A percentile compares a stretch with the other conserved stretches of the same genome.
Conservation (phyloP, 2,888 invertebrate species). For the Drosophila rellima region DNA sequence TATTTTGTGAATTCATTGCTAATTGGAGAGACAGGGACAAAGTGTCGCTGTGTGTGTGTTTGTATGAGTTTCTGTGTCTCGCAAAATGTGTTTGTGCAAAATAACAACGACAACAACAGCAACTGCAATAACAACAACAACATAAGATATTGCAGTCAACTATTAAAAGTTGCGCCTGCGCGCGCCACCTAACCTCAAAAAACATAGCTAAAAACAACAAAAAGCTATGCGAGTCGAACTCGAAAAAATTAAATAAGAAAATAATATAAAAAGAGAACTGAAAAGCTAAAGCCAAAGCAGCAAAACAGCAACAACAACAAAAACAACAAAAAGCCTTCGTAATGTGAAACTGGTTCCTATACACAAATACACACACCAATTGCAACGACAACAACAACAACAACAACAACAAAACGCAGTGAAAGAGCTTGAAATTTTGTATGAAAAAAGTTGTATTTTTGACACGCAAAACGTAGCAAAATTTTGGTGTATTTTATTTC, state of each 20-base stretch:
- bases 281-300: constrained; percentile 49
- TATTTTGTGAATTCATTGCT: constrained; percentile 68
- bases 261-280: constrained; percentile 46
- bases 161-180: constrained; percentile 71
- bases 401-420: constrained; percentile 67
- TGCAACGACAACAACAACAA: constrained; percentile 53
- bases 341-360: constrained; percentile 78
- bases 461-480: constrained; percentile 62
- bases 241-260: constrained; percentile 35
- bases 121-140: constrained; percentile 30
- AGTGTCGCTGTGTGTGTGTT: too few species aligned
- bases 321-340: constrained; percentile 66
- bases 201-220: constrained; percentile 19
- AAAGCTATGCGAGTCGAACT: constrained; percentile 55
- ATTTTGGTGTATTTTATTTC: constrained; percentile 30
- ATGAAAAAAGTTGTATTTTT: constrained; percentile 42
- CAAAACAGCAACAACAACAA: constrained; percentile 34
- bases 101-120: constrained; percentile 32
- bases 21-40: constrained; percentile 61
- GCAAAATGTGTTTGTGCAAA: constrained; percentile 60
- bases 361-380: constrained; percentile 36
- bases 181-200: constrained; percentile 71
- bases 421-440: constrained; percentile 59
- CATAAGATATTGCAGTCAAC: constrained; percentile 38
- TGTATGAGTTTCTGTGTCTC: constrained; percentile 16